Percentiles rank a stretch among this genome's conserved stretches.
Conservation (phyloP, 1,140 invertebrate species). For the Phymorhynchus buccinoides region DNA sequence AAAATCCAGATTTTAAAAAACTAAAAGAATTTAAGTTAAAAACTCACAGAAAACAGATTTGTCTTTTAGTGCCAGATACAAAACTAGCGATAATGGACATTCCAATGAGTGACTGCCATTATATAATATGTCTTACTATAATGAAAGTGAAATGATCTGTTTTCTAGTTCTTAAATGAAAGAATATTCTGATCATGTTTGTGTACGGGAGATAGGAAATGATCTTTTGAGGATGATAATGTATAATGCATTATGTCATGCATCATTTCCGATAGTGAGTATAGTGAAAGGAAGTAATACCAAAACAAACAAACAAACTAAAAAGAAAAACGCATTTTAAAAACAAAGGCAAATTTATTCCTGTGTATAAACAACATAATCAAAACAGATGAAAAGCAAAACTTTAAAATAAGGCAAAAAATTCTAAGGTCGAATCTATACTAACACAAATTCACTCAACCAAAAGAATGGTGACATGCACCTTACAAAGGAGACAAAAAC, state of each 20-base stretch:
- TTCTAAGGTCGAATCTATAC: background rate
- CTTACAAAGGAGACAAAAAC: background rate
- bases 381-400: background rate
- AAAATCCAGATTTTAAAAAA: background rate
- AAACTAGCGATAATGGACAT: too few relatives aligned
- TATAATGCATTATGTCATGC: too few relatives aligned
- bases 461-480: background rate
- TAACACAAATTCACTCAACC: background rate
- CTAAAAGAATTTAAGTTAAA: background rate
- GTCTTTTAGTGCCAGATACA: background rate
- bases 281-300: too few relatives aligned
- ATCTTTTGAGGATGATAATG: too few relatives aligned
- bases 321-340: background rate
- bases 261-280: too few relatives aligned
- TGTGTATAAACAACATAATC: background rate
- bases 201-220: too few relatives aligned
- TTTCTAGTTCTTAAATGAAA: too few relatives aligned
- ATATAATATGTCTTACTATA: too few relatives aligned
- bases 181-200: too few relatives aligned
- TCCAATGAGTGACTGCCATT: too few relatives aligned
- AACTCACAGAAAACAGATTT: background rate
- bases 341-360: background rate
- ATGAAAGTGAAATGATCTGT: too few relatives aligned
- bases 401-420: background rate
- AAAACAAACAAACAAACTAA: background rate